These are phyloP conservation scores for Dyspetes luteomarginatus DNA, from an alignment of 2,888 invertebrate genomes.

Conservation along the genomic window DNA sequence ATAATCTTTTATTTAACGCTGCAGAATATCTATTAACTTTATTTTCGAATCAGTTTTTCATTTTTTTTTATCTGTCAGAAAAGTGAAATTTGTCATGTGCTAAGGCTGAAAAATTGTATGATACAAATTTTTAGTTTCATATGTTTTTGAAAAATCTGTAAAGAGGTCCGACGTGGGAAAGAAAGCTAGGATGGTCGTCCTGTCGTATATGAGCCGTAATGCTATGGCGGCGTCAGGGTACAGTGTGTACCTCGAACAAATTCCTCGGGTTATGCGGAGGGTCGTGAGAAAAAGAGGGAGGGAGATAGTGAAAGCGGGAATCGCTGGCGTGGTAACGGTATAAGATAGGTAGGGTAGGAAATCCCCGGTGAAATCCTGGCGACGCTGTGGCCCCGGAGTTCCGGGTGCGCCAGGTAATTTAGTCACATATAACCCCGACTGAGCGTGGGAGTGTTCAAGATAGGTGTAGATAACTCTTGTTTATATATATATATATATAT, in stretches of 20 bases:
- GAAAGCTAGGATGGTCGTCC: conserved; percentile 3
- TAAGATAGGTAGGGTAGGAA: conserved; percentile 58
- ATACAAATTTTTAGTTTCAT: no score
- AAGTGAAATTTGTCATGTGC: not conserved
- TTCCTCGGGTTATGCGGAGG: conserved; percentile 40
- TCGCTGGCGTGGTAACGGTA: conserved; percentile 22
- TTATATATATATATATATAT: no score
- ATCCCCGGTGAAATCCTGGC: conserved; percentile 70
- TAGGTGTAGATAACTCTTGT: conserved; percentile 50
- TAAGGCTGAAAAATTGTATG: not conserved
- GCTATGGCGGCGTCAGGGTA: conserved; percentile 32
- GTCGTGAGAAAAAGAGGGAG: conserved; percentile 20
- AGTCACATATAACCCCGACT: conserved; percentile 75
- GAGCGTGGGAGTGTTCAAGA: conserved; percentile 58
- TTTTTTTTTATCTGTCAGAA: not conserved
- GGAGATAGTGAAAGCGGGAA: conserved; percentile 7
- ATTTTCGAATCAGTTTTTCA: not conserved
- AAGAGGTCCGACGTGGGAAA: not conserved
- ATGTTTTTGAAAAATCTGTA: no score
- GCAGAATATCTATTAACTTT: not conserved
- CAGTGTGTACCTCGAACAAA: conserved; percentile 47
- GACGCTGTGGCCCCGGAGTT: conserved; percentile 60
- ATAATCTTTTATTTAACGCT: not conserved
- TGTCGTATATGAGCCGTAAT: conserved; percentile 29
- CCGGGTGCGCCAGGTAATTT: conserved; percentile 73